Conservation (phyloP, 1,140 invertebrate species). For the Caenorhabditis briggsae region DNA sequence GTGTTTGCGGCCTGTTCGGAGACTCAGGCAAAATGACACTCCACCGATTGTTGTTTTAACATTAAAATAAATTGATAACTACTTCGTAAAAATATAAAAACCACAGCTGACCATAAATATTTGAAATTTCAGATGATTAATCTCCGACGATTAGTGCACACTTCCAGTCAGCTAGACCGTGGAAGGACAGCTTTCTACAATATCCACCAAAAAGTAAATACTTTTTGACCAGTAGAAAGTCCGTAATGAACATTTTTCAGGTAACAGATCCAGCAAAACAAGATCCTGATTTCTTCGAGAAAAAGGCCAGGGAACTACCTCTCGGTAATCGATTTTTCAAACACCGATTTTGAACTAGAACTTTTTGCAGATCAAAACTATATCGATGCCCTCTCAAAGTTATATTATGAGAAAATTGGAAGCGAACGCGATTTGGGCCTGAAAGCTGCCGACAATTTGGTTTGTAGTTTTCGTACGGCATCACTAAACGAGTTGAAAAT, state of each 20-base stretch:
- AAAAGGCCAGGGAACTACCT: conserved; percentile 71
- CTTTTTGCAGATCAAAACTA: conserved; percentile 74
- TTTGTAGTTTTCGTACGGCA: conserved; percentile 58
- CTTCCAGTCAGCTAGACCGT: conserved; percentile 50
- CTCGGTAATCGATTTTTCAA: conserved; percentile 68
- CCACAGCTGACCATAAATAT: too few species aligned
- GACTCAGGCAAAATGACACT: too few species aligned
- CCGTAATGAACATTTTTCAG: conserved; percentile 17
- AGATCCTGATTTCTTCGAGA: conserved; percentile 77
- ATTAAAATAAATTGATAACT: too few species aligned
- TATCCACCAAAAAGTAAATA: conserved; percentile 72
- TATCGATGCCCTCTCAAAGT: conserved; percentile 71
- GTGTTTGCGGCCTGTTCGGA: not conserved
- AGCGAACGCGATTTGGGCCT: conserved; percentile 74
- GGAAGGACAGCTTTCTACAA: conserved; percentile 71
- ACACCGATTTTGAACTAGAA: not conserved
- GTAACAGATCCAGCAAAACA: conserved; percentile 73
- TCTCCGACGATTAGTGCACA: conserved; percentile 42
- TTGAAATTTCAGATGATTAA: conserved; percentile 23
- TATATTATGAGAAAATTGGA: conserved; percentile 75
- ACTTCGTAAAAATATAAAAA: too few species aligned
- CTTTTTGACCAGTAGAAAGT: not conserved
- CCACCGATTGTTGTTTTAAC: too few species aligned
- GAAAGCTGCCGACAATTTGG: conserved; percentile 73
- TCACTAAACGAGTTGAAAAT: not conserved